phyloP scores from a whole-genome alignment of 2,113 vertebrate genomes.

The Porphyrio hochstetteri region DNA sequence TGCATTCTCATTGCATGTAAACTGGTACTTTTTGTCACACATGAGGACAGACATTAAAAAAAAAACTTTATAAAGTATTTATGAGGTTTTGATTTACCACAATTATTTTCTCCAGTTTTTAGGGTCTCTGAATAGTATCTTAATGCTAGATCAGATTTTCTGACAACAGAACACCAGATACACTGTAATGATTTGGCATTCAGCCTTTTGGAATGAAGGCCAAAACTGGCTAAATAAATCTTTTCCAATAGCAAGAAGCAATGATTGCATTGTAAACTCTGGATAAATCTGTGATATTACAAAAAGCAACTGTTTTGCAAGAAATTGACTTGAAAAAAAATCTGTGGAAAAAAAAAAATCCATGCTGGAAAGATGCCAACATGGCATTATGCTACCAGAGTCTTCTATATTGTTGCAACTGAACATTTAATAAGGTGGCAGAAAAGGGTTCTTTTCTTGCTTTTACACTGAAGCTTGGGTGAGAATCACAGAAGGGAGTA shows the following conservation, averaged over 20 bases:
- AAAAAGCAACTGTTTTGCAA: slow-evolving; percentile 62
- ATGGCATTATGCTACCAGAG: slow-evolving; percentile 12
- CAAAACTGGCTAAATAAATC: slow-evolving; percentile 67
- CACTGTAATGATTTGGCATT: slow-evolving; percentile 70
- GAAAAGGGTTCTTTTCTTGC: background rate
- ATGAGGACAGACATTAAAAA: slow-evolving; percentile 60
- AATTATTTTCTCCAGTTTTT: slow-evolving; percentile 64
- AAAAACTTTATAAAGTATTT: slow-evolving; percentile 63
- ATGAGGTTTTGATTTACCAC: slow-evolving; percentile 69
- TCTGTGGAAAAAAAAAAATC: slow-evolving; percentile 22
- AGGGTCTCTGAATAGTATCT: slow-evolving; percentile 62
- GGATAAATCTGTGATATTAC: slow-evolving; percentile 65
- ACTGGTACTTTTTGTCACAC: slow-evolving; percentile 67
- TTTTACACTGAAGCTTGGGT: background rate
- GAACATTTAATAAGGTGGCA: slow-evolving; percentile 14
- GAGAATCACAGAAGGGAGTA: background rate
- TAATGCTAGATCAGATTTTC: slow-evolving; percentile 74
- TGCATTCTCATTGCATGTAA: slow-evolving; percentile 29
- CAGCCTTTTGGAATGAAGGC: slow-evolving; percentile 61
- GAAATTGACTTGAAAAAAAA: background rate
- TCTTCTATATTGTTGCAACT: background rate
- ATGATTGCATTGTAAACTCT: slow-evolving; percentile 66
- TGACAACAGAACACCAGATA: slow-evolving; percentile 72
- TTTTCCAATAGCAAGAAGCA: slow-evolving; percentile 66
- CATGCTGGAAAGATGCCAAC: background rate